These are phyloP conservation scores for Tinea trinotella DNA, from an alignment of 2,888 invertebrate genomes.

Conservation along the genomic window DNA sequence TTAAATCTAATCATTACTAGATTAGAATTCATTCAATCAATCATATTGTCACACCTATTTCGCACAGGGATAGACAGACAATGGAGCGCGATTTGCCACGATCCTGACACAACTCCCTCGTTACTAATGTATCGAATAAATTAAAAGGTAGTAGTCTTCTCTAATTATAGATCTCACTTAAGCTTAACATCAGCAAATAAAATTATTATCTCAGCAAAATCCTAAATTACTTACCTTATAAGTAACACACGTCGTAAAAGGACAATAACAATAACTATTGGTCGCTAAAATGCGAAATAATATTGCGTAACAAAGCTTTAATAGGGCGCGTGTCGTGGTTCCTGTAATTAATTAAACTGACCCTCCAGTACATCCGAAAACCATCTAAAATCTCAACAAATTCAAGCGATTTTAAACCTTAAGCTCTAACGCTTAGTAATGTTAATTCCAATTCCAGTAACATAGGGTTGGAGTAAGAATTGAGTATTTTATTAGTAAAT, in stretches of 20 bases:
- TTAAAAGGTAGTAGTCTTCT: no score
- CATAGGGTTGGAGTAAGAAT: slow-evolving; percentile 32
- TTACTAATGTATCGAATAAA: no score
- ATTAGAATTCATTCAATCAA: no score
- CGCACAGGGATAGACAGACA: no score
- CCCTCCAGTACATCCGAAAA: slow-evolving; percentile 26
- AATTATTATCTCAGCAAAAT: background rate
- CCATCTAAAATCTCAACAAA: background rate
- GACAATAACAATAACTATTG: slow-evolving; percentile 36
- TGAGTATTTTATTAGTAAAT: slow-evolving; percentile 47
- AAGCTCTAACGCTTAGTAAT: background rate
- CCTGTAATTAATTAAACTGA: slow-evolving; percentile 59
- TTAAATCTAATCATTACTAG: no score
- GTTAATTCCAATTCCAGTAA: slow-evolving; percentile 1
- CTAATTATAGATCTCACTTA: no score
- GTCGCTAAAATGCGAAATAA: slow-evolving; percentile 39
- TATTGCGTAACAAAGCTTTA: slow-evolving; percentile 49
- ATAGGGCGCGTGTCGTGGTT: slow-evolving; percentile 53
- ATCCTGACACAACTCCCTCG: no score
- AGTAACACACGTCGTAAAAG: slow-evolving; percentile 25
- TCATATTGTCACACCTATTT: no score
- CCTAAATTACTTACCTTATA: background rate
- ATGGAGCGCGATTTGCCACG: no score
- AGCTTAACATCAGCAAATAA: no score
- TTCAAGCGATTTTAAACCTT: slow-evolving; percentile 2